Conservation (phyloP, 2,113 vertebrate genomes). For the Danio rerio region GRCz12tu NC_133182.1:23017501-23018000, state of each 20-base stretch:
- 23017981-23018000: not conserved
- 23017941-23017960: slow-evolving; percentile 25
- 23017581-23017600: not conserved
- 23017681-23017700: not conserved
- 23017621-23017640: not conserved
- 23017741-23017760: not conserved
- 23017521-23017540: too few species aligned
- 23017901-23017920: not conserved
- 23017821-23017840: not conserved
- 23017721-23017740: slow-evolving; percentile 11
- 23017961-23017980: slow-evolving; percentile 1
- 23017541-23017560: too few species aligned
- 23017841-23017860: slow-evolving; percentile 26
- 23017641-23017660: not conserved
- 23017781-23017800: slow-evolving; percentile 15
- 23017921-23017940: slow-evolving; percentile 10
- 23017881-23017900: not conserved
- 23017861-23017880: not conserved
- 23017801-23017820: slow-evolving; percentile 6
- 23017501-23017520: too few species aligned
- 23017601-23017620: not conserved
- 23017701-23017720: not conserved
- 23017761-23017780: not conserved
- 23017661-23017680: not conserved
- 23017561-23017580: too few species aligned